phyloP scores from a whole-genome alignment of 2,888 invertebrate species.

The Cerceris rybyensis region DNA sequence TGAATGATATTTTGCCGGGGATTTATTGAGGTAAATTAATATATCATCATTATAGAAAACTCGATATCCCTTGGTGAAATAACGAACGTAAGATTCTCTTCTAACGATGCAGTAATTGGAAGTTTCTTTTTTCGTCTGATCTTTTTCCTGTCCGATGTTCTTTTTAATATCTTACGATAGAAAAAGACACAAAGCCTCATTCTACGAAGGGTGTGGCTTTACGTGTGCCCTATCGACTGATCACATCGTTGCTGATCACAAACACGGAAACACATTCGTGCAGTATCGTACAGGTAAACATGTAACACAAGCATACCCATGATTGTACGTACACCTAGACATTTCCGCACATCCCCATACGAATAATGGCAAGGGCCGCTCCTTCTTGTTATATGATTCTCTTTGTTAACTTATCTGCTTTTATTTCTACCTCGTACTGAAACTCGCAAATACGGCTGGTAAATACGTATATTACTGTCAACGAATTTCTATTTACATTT shows the following conservation, averaged over 20 bases:
- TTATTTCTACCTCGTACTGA: neutral
- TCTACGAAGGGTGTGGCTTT: slow-evolving; percentile 55
- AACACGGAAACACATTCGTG: slow-evolving; percentile 42
- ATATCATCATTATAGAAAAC: neutral
- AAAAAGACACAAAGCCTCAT: slow-evolving; percentile 29
- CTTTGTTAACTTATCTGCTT: slow-evolving; percentile 7
- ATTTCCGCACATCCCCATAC: neutral
- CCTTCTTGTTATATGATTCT: slow-evolving; percentile 34
- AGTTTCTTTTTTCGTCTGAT: neutral
- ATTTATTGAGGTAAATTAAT: neutral
- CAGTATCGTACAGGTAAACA: slow-evolving; percentile 11
- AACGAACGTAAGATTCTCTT: too few species aligned
- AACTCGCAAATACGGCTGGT: slow-evolving; percentile 7
- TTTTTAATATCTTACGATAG: slow-evolving; percentile 9
- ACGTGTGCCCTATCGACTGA: slow-evolving; percentile 47
- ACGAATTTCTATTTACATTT: neutral
- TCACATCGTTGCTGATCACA: slow-evolving; percentile 51
- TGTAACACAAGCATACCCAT: slow-evolving; percentile 23
- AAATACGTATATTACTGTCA: neutral
- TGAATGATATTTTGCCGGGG: too few species aligned
- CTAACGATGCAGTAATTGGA: neutral
- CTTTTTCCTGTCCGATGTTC: neutral
- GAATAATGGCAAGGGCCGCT: slow-evolving; percentile 33
- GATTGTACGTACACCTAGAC: slow-evolving; percentile 21
- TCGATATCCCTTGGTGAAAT: neutral